A percentile compares a stretch with the other conserved stretches of the same genome.
Evolutionary conservation across 30 jellyfish, hydroid and myxozoan species (phyloP).

Genomic region (Cassiopea xamachana): DNA sequence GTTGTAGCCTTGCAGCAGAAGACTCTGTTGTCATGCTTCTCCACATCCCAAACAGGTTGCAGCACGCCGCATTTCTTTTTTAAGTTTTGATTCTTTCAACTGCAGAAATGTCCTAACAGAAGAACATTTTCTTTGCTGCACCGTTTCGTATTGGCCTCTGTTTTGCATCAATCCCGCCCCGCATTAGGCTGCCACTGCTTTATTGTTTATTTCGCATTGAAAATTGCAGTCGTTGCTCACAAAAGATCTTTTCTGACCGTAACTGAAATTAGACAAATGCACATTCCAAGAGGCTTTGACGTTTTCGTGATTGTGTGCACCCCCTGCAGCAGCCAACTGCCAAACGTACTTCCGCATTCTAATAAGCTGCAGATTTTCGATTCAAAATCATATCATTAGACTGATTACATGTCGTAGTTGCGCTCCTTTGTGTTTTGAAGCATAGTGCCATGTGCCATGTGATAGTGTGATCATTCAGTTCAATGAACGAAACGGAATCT

Average conservation of each 20-base stretch:
- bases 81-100: background rate
- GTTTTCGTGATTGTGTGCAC: background rate
- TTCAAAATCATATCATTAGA: background rate
- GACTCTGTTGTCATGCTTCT: background rate
- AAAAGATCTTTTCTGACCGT: background rate
- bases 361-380: background rate
- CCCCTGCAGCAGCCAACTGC: background rate
- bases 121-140: background rate
- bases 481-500: background rate
- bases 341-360: background rate
- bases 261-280: background rate
- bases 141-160: background rate
- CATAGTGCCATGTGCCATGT: slow-evolving; percentile 4
- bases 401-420: slow-evolving; percentile 12
- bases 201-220: background rate
- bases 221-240: background rate
- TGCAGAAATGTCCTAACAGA: background rate
- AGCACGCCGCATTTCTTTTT: background rate
- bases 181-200: background rate
- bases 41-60: background rate
- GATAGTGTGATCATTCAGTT: slow-evolving; percentile 5
- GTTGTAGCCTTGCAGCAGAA: background rate
- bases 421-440: slow-evolving; percentile 16
- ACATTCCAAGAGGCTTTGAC: background rate
- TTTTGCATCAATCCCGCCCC: background rate